These are phyloP conservation scores for Microtus ochrogaster DNA, from an alignment of 2,113 vertebrate species.

Conservation along the genomic window DNA sequence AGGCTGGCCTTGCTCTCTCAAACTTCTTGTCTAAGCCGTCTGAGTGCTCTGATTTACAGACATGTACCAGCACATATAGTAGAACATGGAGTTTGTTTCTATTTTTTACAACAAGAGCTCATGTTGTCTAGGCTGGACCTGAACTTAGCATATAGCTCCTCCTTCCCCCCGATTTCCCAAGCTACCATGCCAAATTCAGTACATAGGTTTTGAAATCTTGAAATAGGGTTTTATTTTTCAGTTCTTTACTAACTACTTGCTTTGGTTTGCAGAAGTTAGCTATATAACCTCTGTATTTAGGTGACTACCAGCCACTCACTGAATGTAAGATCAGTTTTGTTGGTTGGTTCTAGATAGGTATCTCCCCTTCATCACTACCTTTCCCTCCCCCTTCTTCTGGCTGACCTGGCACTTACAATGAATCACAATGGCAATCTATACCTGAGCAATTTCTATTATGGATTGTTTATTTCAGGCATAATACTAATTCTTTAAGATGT, in stretches of 20 bases:
- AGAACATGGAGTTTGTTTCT: not conserved
- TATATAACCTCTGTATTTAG: conserved; percentile 30
- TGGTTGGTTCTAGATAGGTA: not conserved
- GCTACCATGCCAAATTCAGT: not conserved
- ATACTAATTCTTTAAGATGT: conserved; percentile 24
- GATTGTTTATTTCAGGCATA: conserved; percentile 26
- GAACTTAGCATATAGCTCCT: not conserved
- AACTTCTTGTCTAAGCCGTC: not conserved
- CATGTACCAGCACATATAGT: not conserved
- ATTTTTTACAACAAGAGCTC: not conserved
- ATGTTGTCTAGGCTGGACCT: not conserved
- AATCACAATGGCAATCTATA: not conserved
- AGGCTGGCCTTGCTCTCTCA: not conserved
- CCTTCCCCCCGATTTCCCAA: not conserved
- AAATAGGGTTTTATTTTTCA: not conserved
- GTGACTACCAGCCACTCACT: not conserved
- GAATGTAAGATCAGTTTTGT: conserved; percentile 9
- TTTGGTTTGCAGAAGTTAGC: not conserved
- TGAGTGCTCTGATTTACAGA: not conserved
- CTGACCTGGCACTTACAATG: not conserved
- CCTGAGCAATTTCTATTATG: not conserved
- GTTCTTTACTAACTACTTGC: not conserved
- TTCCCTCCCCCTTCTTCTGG: not conserved
- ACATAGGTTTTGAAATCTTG: not conserved
- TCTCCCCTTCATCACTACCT: not conserved